Base-by-base conservation (phyloP, 2,797 vertebrate genomes). In the Macroramphosus scolopax region DNA sequence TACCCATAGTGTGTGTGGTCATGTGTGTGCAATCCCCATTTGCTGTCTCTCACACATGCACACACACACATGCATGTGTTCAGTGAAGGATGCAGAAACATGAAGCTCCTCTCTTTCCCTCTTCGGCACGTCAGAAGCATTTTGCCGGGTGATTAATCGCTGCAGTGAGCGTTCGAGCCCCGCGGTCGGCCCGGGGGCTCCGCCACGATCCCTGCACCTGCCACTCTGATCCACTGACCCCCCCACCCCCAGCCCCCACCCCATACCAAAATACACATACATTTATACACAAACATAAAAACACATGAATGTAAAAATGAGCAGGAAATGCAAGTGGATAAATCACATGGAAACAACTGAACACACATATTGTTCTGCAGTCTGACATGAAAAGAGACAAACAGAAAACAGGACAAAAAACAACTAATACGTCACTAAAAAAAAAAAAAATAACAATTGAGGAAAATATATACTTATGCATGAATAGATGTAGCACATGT, bases 81-180 rank as follows among this genome's bases (percentile, higher is more conserved):
- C 70, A 77, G 12, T 80, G 80, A 56, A 78, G 82, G 75, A 76
- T 83, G 68, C 58, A 73, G 61, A 55, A 65, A 63, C 59, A 61
- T 48, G 61, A 29, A 68, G 62, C 75, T 69, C 45, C 70, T 69
- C 75, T 66, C 74, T 46, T 73, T 70, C 63, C 62, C 68, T 81
- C 75, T 75, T 73, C 47, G 38, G 70, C 75, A 81, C 50, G 78
- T 83, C 82, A 85, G 77, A 85, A 85, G 68, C 80, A 81, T 82
- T 85, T 85, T 85, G 79, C 79, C 66, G 81, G 77, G 77, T 85
- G 81, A 85, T 85, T 85, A 85, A 85, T 83, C 70, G 73, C 74
- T 14, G 13, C 30, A 40, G 77, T 50, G 54, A 82, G 77, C 68
- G 52, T 65, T 77, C 15, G 41, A 72, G 74, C 74, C 77, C 77